These are phyloP conservation scores for Neoscelio sp. DNA, from an alignment of 2,888 invertebrate genomes.

Conservation along the genomic window DNA sequence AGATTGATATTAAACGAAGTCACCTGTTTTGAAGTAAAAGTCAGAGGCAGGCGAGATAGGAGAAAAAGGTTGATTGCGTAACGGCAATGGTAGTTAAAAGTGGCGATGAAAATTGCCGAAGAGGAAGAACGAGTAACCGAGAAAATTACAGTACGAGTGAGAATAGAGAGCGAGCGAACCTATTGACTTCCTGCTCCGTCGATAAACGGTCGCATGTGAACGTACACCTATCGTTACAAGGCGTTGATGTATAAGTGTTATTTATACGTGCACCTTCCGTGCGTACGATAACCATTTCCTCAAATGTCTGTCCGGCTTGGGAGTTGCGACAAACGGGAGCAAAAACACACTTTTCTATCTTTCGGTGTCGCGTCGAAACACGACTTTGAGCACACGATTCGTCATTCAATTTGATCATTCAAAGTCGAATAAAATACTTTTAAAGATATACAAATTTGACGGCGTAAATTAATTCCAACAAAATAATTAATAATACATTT, in stretches of 20 bases:
- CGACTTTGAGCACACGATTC: too few relatives aligned
- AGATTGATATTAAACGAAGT: constrained; percentile 8
- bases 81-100: constrained; percentile 61
- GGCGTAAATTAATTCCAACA: too few relatives aligned
- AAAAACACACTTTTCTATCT: constrained; percentile 41
- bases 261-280: constrained; percentile 58
- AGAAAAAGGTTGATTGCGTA: constrained; percentile 53
- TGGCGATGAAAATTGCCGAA: constrained; percentile 68
- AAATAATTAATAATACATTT: too few relatives aligned
- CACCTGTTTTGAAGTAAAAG: constrained; percentile 55
- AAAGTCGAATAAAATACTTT: too few relatives aligned
- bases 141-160: constrained; percentile 61
- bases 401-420: too few relatives aligned
- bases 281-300: constrained; percentile 63
- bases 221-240: constrained; percentile 52
- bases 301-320: constrained; percentile 51
- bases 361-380: neutral
- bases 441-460: too few relatives aligned
- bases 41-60: constrained; percentile 2
- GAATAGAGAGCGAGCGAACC: constrained; percentile 63
- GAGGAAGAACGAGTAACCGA: constrained; percentile 63
- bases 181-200: constrained; percentile 65
- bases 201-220: constrained; percentile 65
- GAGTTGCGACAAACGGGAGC: constrained; percentile 43
- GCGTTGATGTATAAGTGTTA: constrained; percentile 54